Evolutionary conservation across 2,797 vertebrate genomes (phyloP), one percentile per base, ranked within the genome.

Genomic region (Crypturellus tataupa): DNA sequence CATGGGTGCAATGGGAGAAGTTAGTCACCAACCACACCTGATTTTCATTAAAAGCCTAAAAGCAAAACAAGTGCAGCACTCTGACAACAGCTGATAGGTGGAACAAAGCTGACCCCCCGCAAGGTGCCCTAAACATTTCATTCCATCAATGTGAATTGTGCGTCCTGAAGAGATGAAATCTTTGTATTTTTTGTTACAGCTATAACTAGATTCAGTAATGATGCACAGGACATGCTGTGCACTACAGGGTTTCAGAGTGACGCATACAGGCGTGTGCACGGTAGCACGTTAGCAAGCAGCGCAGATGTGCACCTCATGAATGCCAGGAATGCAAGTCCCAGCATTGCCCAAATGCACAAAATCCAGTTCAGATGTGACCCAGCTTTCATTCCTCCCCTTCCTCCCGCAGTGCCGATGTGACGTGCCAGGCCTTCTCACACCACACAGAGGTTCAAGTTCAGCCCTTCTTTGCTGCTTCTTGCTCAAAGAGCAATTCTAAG

Each of bases 161-260:
- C 64, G 56, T 42, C 44, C n/a, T 4, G 31, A 68, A 72, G 64
- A 77, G 21, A 49, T 51, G 4, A 76, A 82, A 39, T 40, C n/a
- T 49, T 49, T 8, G 6, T 55, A 47, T 84, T 17, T 20, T 3
- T 84, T n/a, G 20, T 35, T 39, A 24, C 5, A 62, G 39, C 58
- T 69, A 23, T 44, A 39, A 80, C 10, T 44, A 12, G 35, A 46
- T 0, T 10, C 75, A 60, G 33, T 35, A 8, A 17, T 5, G 53
- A 31, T 10, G 47, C 13, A 12, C 0, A 1, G 1, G 13, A 17
- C 4, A 16, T 0, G 0, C 0, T 0, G 5, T 31, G 64, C n/a
- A 11, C 29, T 21, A n/a, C 63, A 44, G 60, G 46, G 37, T 85
- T 85, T 31, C 29, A 31, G 10, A 44, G 10, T 0, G 19, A 23